Evolutionary conservation across 2,113 vertebrate species (phyloP).

Genomic region (Gymnogyps californianus): DNA sequence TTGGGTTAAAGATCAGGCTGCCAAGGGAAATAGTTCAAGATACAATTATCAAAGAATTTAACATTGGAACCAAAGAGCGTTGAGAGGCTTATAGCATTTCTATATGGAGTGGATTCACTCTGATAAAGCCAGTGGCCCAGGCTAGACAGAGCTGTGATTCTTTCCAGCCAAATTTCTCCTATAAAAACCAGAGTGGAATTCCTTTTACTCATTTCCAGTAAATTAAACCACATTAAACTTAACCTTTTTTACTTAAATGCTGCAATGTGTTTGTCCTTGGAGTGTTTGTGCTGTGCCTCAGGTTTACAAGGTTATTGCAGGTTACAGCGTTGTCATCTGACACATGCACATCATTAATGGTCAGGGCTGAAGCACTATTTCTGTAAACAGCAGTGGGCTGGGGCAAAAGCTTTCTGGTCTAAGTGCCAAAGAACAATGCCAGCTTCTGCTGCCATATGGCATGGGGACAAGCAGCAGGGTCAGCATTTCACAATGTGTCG

Average conservation of each 20-base stretch:
- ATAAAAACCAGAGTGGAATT: neutral
- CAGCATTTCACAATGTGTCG: neutral
- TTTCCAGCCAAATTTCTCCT: neutral
- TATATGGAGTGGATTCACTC: neutral
- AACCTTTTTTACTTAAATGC: neutral
- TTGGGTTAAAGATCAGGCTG: neutral
- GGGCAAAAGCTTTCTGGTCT: neutral
- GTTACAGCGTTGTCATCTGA: neutral
- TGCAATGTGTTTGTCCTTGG: neutral
- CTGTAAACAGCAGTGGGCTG: neutral
- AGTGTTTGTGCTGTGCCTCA: neutral
- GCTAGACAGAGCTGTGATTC: neutral
- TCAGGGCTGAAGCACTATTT: neutral
- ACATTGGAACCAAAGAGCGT: neutral
- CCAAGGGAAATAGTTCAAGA: conserved; percentile 3
- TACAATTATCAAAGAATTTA: neutral
- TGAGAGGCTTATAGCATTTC: neutral
- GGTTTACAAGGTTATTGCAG: neutral
- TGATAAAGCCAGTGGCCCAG: neutral
- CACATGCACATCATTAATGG: neutral
- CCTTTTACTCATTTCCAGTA: neutral
- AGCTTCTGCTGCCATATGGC: conserved; percentile 45
- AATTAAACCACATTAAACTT: neutral
- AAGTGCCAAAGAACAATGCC: neutral
- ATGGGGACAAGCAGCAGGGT: conserved; percentile 9